Evolutionary conservation across 2,113 vertebrate genomes (phyloP).

Genomic region (Rhinoderma darwinii): DNA sequence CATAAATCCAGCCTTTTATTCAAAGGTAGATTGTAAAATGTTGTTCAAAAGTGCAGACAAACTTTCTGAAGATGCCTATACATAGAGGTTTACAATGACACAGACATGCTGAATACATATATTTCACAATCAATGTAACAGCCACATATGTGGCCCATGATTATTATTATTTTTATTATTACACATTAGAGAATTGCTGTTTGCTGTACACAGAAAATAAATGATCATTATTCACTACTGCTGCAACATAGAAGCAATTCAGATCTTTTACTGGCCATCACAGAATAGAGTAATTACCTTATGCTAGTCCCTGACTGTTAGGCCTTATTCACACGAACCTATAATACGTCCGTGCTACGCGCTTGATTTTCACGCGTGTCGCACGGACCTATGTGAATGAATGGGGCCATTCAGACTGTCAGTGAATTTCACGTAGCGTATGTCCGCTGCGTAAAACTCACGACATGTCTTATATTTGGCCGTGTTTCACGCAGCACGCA

Average conservation of each 20-base stretch:
- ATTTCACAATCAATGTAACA: background rate
- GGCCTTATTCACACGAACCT: no score
- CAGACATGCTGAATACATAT: background rate
- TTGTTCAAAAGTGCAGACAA: background rate
- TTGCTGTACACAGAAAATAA: background rate
- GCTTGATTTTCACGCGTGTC: no score
- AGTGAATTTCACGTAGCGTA: no score
- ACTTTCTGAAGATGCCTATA: background rate
- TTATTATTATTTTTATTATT: slow-evolving; percentile 38
- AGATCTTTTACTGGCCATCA: background rate
- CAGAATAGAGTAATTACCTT: background rate
- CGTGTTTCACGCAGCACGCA: no score
- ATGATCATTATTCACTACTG: slow-evolving; percentile 54
- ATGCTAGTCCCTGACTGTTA: slow-evolving; percentile 1
- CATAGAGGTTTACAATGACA: background rate
- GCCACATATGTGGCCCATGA: slow-evolving; percentile 5
- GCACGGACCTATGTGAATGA: no score
- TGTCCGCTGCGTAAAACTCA: no score
- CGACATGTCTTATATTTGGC: no score
- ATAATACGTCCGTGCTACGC: no score
- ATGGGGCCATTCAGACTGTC: no score
- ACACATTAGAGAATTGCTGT: slow-evolving; percentile 7
- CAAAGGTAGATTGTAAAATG: background rate
- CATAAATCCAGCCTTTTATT: background rate
- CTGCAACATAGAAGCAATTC: background rate